Percentiles rank a stretch among this genome's conserved stretches.
Evolutionary conservation across 2,113 vertebrate genomes (phyloP).

Genomic region (Oceanites oceanicus): DNA sequence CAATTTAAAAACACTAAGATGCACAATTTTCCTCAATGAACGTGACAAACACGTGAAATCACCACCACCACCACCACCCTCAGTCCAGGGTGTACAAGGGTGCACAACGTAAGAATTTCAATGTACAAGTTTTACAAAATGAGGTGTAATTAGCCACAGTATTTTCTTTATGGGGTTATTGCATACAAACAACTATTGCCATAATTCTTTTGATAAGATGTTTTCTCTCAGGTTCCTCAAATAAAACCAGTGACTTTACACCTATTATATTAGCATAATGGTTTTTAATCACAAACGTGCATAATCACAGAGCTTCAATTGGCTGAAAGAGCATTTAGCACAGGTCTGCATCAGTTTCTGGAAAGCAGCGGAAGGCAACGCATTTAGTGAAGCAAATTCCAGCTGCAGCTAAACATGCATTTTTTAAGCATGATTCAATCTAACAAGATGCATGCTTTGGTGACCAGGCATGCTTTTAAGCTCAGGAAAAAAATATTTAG

Average conservation of each 20-base stretch:
- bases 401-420: background rate
- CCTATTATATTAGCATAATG: background rate
- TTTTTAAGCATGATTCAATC: background rate
- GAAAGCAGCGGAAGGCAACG: background rate
- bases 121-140: background rate
- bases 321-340: background rate
- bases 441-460: background rate
- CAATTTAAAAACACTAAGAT: background rate
- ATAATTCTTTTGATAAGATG: background rate
- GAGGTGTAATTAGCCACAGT: background rate
- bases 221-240: background rate
- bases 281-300: background rate
- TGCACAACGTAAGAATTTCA: background rate
- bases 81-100: background rate
- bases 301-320: background rate
- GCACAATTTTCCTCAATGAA: background rate
- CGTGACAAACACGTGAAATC: accelerated
- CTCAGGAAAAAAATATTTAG: background rate
- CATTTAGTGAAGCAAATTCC: background rate
- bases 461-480: background rate
- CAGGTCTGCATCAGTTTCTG: background rate
- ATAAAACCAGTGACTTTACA: background rate
- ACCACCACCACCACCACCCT: background rate
- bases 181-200: background rate
- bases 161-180: background rate